These are phyloP conservation scores for Xyliphius kryptos DNA, from an alignment of 2,113 vertebrate genomes.

Conservation along the genomic window DNA sequence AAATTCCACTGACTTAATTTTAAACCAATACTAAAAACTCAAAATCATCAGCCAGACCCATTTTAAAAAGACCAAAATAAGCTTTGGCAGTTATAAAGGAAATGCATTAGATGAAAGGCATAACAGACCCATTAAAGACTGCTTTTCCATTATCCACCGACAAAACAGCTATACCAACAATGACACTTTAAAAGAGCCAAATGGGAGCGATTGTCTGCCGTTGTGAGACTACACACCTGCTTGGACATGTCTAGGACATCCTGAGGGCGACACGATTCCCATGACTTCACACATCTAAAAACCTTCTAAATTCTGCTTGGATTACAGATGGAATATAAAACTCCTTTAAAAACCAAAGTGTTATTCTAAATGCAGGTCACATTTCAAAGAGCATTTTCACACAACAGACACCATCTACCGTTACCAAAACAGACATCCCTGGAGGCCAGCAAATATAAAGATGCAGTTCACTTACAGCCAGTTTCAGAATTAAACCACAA, in stretches of 20 bases:
- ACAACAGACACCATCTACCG: too few species aligned
- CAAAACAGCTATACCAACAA: constrained; percentile 29
- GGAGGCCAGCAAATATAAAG: too few species aligned
- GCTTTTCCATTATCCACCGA: constrained; percentile 4
- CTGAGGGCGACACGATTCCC: not conserved
- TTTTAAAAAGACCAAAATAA: constrained; percentile 39
- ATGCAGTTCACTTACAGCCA: too few species aligned
- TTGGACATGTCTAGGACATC: constrained; percentile 12
- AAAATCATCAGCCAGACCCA: constrained; percentile 39
- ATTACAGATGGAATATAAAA: too few species aligned
- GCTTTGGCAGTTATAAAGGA: constrained; percentile 9
- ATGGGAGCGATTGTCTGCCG: constrained; percentile 16
- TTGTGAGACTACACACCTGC: constrained; percentile 31
- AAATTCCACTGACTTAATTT: constrained; percentile 12
- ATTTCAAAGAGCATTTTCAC: too few species aligned
- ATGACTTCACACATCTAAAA: constrained; percentile 8
- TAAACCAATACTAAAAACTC: constrained; percentile 31
- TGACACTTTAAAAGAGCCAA: constrained; percentile 9
- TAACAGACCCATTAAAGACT: not conserved
- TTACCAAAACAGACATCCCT: too few species aligned
- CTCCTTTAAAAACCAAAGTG: too few species aligned
- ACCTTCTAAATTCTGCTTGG: not conserved
- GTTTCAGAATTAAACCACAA: too few species aligned
- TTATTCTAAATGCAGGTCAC: too few species aligned
- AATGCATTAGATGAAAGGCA: constrained; percentile 1